Percentiles rank a stretch among this genome's conserved stretches.
phyloP scores from a whole-genome alignment of 2,888 invertebrate species.

The Rhagonycha lutea region DNA sequence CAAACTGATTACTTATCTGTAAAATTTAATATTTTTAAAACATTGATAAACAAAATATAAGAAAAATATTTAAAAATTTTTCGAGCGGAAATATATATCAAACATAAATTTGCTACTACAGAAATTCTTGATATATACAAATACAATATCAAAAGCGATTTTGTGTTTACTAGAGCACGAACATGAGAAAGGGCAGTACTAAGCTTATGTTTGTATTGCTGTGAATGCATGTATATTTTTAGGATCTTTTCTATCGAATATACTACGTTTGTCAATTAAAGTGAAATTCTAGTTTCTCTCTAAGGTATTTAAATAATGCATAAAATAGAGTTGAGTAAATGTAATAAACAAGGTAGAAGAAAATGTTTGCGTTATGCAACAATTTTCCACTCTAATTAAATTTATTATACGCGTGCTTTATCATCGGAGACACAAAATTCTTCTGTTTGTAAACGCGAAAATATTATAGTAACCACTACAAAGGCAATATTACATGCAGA shows the following conservation, averaged over 20 bases:
- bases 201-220: conserved; percentile 23
- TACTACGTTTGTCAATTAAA: background rate
- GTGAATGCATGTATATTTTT: conserved; percentile 5
- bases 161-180: conserved; percentile 20
- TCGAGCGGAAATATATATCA: conserved; percentile 28
- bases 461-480: background rate
- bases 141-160: conserved; percentile 26
- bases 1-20: background rate
- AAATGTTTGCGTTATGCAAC: background rate
- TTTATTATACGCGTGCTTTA: background rate
- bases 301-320: background rate
- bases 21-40: conserved; percentile 29
- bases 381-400: background rate
- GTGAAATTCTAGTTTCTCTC: background rate
- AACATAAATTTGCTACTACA: conserved; percentile 28
- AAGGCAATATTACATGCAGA: background rate
- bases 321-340: background rate
- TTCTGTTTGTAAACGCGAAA: background rate
- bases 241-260: background rate
- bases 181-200: conserved; percentile 26
- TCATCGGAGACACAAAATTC: background rate
- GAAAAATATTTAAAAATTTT: background rate
- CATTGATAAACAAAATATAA: background rate
- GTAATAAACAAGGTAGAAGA: background rate
- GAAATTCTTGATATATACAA: conserved; percentile 29